Conservation (phyloP, 2,797 vertebrate species). For the Diceros bicornis region DNA sequence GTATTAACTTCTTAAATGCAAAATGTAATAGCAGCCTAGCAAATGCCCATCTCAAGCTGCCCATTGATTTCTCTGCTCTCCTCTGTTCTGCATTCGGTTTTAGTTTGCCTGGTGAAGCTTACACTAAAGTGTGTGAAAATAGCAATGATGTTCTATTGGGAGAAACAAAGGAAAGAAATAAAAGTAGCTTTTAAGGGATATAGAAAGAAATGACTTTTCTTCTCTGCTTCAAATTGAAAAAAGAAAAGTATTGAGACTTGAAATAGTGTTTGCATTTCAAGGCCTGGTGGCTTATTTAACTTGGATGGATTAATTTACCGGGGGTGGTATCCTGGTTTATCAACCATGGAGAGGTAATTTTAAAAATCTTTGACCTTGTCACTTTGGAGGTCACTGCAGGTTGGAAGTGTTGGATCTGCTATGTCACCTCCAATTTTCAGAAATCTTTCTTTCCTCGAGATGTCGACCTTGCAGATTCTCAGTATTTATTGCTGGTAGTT, state of each 20-base stretch:
- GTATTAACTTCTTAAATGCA: not conserved
- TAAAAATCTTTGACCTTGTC: conserved; percentile 75
- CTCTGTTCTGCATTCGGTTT: not conserved
- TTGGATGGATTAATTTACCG: conserved; percentile 69
- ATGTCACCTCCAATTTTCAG: conserved; percentile 34
- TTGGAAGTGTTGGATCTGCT: conserved; percentile 71
- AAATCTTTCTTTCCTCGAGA: conserved; percentile 32
- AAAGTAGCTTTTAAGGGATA: not conserved
- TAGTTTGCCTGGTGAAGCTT: not conserved
- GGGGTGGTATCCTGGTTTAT: conserved; percentile 73
- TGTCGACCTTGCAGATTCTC: conserved; percentile 37
- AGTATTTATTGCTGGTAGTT: conserved; percentile 10
- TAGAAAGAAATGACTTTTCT: not conserved
- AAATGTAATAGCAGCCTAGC: not conserved
- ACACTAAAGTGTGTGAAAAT: not conserved
- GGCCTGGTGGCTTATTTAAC: conserved; percentile 66
- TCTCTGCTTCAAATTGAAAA: not conserved
- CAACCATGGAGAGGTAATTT: conserved; percentile 58
- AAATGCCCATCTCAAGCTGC: not conserved
- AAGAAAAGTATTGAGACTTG: conserved; percentile 27
- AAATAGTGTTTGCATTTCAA: conserved; percentile 73
- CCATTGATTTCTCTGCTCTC: not conserved
- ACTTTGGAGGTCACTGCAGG: conserved; percentile 51
- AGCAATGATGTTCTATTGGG: not conserved
- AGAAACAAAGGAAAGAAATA: conserved; percentile 55